Evolutionary conservation across 2,797 vertebrate species (phyloP).

Genomic region (Gephyroberyx darwinii): DNA sequence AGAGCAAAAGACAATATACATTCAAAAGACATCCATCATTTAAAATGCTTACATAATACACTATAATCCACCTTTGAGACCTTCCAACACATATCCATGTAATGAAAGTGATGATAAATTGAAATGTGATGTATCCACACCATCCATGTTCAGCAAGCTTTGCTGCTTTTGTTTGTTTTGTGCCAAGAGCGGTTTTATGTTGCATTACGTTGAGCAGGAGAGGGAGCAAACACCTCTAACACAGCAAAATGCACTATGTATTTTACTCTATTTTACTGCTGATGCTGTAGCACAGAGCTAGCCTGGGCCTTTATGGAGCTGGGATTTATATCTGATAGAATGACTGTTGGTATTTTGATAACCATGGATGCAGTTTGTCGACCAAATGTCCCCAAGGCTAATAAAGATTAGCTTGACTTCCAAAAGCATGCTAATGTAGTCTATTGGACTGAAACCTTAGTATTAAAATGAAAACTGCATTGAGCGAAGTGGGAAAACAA

Average conservation of each 20-base stretch:
- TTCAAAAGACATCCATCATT: neutral
- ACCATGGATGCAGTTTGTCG: neutral
- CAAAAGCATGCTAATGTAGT: neutral
- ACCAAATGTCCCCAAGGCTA: neutral
- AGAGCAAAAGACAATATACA: slow-evolving; percentile 20
- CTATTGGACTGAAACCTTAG: neutral
- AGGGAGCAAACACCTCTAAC: neutral
- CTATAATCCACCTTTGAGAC: too few species aligned
- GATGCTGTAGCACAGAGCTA: neutral
- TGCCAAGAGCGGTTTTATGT: too few species aligned
- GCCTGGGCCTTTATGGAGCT: neutral
- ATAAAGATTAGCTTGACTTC: neutral
- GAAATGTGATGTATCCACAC: too few species aligned
- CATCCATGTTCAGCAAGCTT: neutral
- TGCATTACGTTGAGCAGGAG: neutral
- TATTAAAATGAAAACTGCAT: neutral
- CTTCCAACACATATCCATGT: neutral
- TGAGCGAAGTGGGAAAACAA: neutral
- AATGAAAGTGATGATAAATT: neutral
- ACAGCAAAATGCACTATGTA: neutral
- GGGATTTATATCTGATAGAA: too few species aligned
- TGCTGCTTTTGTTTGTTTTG: too few species aligned
- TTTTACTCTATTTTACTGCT: neutral
- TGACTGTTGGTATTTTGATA: neutral
- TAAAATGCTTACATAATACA: neutral